Conservation (phyloP, 2,888 invertebrate genomes). For the Calephelis perditalis region DNA sequence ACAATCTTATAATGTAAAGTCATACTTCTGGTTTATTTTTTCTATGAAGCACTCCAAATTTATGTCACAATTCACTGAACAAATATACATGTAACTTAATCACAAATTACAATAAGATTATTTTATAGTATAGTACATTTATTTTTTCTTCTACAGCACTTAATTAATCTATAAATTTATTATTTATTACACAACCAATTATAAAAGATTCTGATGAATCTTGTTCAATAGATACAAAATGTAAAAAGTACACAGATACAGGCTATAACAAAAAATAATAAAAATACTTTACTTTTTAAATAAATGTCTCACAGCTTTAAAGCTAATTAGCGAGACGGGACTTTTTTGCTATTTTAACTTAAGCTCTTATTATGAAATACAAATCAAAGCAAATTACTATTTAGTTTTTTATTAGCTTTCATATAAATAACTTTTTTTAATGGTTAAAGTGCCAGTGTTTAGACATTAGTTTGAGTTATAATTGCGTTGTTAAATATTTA, state of each 20-base stretch:
- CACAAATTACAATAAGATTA: neutral
- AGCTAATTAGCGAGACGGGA: too few relatives aligned
- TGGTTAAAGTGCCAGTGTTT: too few relatives aligned
- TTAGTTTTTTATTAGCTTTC: too few relatives aligned
- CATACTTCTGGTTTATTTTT: neutral
- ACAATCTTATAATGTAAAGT: too few relatives aligned
- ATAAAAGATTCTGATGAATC: slow-evolving; percentile 2
- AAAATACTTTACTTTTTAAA: too few relatives aligned
- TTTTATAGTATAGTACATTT: neutral
- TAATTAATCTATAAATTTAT: neutral
- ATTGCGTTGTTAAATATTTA: too few relatives aligned
- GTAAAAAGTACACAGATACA: neutral
- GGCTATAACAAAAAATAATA: neutral
- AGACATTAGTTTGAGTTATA: too few relatives aligned
- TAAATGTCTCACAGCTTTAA: too few relatives aligned
- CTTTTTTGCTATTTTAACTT: too few relatives aligned
- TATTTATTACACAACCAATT: slow-evolving; percentile 4
- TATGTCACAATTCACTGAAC: neutral
- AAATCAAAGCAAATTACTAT: too few relatives aligned
- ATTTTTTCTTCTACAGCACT: slow-evolving; percentile 2
- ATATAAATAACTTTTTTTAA: too few relatives aligned
- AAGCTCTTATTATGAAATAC: too few relatives aligned
- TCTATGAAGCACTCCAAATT: neutral
- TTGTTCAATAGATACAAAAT: neutral
- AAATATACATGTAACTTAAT: neutral